Evolutionary conservation across 2,888 invertebrate genomes (phyloP), one percentile per base, ranked within the genome.

Genomic region (Dryococelus australis): DNA sequence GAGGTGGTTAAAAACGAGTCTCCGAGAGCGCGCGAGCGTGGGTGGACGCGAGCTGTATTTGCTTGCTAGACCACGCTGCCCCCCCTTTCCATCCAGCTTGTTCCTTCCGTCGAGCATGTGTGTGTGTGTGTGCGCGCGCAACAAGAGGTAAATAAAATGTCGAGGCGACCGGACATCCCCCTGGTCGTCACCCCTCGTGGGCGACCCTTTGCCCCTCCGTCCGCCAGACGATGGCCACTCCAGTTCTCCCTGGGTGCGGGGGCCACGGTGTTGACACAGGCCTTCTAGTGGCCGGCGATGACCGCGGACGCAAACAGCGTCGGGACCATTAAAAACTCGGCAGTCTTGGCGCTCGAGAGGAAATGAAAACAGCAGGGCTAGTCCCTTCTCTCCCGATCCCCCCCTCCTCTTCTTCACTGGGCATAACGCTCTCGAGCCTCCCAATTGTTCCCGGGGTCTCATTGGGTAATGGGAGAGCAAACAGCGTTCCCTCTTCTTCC

Each of bases 381-480:
- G 65, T 65, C n/a, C n/a, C 65, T 65, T 24, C 65, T n/a, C 65
- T 24, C 0, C n/a, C 65, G 65, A 8, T 3, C 65, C 0, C 20
- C 65, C 16, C 65, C n/a, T 65, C n/a, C n/a, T n/a, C n/a, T n/a
- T n/a, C n/a, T n/a, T n/a, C n/a, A n/a, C n/a, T 13, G 47, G 47
- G 16, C 47, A 13, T 1, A 16, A 0, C 12, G 47, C 47, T 47
- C 47, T n/a, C 10, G 65, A 65, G 65, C 20, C 65, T 3, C 65
- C 65, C 65, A 65, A 65, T 65, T 65, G 65, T 65, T 65, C 65
- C 65, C 65, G 12, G 65, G 65, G 65, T 65, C 65, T 65, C 65
- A 65, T 65, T 65, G 65, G 65, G 65, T 65, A 65, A 65, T 65
- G 65, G 65, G 65, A 65, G 65, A 65, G 65, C 65, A 65, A 65